Evolutionary conservation across 2,113 vertebrate genomes (phyloP), one percentile per base, ranked within the genome.

Genomic region (Heterotis niloticus): DNA sequence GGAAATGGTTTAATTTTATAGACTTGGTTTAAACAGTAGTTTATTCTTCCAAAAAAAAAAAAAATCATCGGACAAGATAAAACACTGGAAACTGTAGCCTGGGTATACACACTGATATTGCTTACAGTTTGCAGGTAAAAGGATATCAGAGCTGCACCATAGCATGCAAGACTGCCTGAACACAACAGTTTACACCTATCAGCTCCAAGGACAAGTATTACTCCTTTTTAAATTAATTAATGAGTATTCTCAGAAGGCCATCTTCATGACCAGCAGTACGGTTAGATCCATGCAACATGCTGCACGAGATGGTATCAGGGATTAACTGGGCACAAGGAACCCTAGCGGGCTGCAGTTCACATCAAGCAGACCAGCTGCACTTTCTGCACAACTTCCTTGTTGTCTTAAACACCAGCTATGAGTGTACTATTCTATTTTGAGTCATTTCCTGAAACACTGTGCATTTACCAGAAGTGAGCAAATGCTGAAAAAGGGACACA

Each of bases 401-500:
- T 4, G 12, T 24, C 56, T 57, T 51, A 80, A 73, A 69, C 79
- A 60, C 26, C 65, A 86, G 76, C 59, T 59, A 81, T 80, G 82
- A 83, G 72, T 79, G 34, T 44, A 85, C 79, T 59, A 57, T 57
- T 84, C 82, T 88, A 86, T 87, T 88, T 86, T 82, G 16, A 85
- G 85, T 54, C 18, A 82, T 80, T 81, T 88, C 85, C 82, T 83
- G 66, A 88, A 84, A 86, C 71, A 81, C 64, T 65, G 18, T 64
- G 24, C 51, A 72, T 81, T 88, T 78, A 82, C 60, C 80, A 81
- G 52, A 85, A 80, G 51, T 29, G 68, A 80, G 68, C n/a, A 10
- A 69, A 29, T 24, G 57, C n/a, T 18, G 9, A 23, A 66, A 24
- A 23, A 11, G 12, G 60, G 34, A 34, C 44, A 4, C 1, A n/a